Conservation (phyloP, 2,797 vertebrate genomes). For the Lutjanus argentimaculatus region DNA sequence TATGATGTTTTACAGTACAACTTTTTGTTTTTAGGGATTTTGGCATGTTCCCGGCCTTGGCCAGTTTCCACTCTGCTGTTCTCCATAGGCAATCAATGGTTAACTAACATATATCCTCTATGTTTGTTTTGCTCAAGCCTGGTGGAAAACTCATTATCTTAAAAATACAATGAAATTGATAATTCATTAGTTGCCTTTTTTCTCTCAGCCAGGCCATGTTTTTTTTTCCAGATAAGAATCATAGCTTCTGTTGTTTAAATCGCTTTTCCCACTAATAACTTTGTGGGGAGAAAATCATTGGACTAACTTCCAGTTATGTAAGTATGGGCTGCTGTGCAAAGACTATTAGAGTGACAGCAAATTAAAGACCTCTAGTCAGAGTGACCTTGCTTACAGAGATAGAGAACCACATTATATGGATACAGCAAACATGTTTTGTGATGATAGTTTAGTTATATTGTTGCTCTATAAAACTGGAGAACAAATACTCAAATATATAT, state of each 20-base stretch:
- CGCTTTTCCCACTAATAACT: not conserved
- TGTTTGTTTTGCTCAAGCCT: constrained; percentile 23
- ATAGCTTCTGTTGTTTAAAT: not conserved
- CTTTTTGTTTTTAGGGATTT: constrained; percentile 1
- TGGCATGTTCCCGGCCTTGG: constrained; percentile 16
- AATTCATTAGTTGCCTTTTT: constrained; percentile 20
- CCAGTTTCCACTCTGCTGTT: constrained; percentile 20
- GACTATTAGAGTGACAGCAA: not conserved
- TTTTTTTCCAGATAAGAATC: constrained; percentile 10
- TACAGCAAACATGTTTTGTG: not conserved
- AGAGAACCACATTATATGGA: not conserved
- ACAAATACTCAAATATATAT: not conserved
- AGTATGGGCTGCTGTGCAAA: not conserved
- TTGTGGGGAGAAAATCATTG: not conserved
- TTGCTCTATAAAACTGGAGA: not conserved
- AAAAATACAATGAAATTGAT: constrained; percentile 40
- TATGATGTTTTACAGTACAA: too few relatives aligned
- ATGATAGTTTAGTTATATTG: not conserved
- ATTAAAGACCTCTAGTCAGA: not conserved
- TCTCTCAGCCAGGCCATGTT: not conserved
- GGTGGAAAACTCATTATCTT: constrained; percentile 36
- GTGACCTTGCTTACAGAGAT: not conserved
- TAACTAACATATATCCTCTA: constrained; percentile 16
- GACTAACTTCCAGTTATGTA: not conserved
- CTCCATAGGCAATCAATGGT: constrained; percentile 24